A percentile compares a stretch with the other conserved stretches of the same genome.
Conservation (phyloP, 1,140 invertebrate species). For the Linepithema humile region DNA sequence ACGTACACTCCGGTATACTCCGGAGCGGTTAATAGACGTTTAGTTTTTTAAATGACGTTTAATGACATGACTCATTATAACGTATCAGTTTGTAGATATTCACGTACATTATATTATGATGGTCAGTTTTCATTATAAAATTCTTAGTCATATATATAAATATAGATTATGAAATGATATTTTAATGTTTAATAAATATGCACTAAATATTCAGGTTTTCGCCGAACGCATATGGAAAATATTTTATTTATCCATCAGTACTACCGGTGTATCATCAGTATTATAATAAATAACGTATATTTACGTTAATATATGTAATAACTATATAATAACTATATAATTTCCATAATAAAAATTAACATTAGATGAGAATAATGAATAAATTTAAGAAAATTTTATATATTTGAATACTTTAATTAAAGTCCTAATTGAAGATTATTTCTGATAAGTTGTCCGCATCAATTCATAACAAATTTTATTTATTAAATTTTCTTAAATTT, state of each 20-base stretch:
- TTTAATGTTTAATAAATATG: neutral
- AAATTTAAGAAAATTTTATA: no score
- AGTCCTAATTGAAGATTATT: no score
- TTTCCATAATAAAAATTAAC: no score
- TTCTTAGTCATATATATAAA: no score
- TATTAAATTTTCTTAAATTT: no score
- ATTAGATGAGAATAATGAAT: no score
- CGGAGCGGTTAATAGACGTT: no score
- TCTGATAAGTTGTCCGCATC: no score
- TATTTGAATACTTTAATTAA: no score
- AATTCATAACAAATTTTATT: no score
- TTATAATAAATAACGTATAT: neutral
- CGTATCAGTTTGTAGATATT: slow-evolving; percentile 61
- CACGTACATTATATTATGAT: neutral
- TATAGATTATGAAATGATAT: no score
- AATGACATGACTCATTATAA: slow-evolving; percentile 78
- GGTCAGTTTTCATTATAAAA: neutral
- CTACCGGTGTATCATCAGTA: neutral
- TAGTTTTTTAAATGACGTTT: slow-evolving; percentile 41
- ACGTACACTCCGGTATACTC: slow-evolving; percentile 14
- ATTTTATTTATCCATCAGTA: neutral
- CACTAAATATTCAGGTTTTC: neutral
- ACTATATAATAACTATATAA: neutral
- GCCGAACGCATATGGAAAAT: neutral
- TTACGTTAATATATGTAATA: neutral